phyloP scores from a whole-genome alignment of 2,113 vertebrate genomes.

The Bos javanicus region DNA sequence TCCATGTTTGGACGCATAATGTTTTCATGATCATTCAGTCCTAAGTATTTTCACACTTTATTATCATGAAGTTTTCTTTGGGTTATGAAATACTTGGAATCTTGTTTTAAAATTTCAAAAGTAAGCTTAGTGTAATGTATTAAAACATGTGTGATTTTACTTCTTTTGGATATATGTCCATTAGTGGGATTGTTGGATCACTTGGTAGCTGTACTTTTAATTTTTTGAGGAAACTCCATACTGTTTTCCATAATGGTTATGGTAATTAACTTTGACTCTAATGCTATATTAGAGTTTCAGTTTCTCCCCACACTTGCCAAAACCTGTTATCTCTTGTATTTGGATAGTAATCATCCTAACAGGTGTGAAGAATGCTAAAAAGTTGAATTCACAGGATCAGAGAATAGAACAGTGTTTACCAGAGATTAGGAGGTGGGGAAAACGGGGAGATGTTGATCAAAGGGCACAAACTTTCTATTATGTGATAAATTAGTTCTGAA shows the following conservation, averaged over 20 bases:
- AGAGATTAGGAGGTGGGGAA: not conserved
- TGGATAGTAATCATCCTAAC: not conserved
- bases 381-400: not conserved
- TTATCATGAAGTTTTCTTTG: not conserved
- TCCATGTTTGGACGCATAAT: not conserved
- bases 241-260: not conserved
- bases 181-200: not conserved
- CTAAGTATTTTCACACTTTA: not conserved
- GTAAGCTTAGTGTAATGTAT: not conserved
- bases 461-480: not conserved
- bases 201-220: not conserved
- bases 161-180: not conserved
- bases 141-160: not conserved
- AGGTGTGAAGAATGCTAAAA: not conserved
- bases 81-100: not conserved
- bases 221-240: not conserved
- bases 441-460: not conserved
- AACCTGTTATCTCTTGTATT: not conserved
- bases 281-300: not conserved
- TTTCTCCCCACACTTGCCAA: not conserved
- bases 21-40: not conserved
- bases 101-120: not conserved
- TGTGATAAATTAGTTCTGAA: not conserved
- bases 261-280: not conserved
- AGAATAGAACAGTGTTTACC: not conserved